Percentiles rank a stretch among this genome's conserved stretches.
Conservation (phyloP, 2,888 invertebrate species). For the Plutella xylostella region DNA sequence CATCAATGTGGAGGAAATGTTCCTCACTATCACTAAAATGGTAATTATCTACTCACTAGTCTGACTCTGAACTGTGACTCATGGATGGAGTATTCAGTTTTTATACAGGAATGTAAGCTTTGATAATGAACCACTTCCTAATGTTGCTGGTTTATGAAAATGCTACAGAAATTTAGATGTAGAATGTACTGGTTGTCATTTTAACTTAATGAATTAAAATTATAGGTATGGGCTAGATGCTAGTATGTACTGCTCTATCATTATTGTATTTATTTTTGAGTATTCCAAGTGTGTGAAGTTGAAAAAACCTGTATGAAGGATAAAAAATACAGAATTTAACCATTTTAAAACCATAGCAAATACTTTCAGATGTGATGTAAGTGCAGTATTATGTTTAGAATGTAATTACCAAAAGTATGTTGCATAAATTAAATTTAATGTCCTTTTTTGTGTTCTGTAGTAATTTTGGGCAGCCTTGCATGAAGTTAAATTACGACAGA, state of each 20-base stretch:
- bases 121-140: neutral
- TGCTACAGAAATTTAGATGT: neutral
- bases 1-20: constrained; percentile 98
- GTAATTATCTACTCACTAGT: constrained; percentile 27
- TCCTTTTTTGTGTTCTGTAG: neutral
- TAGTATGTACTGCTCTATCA: too few relatives aligned
- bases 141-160: neutral
- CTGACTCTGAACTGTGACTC: neutral
- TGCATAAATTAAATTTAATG: too few relatives aligned
- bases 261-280: too few relatives aligned
- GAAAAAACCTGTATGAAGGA: too few relatives aligned
- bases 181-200: neutral
- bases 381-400: too few relatives aligned
- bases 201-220: neutral
- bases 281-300: too few relatives aligned
- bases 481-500: neutral
- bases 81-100: neutral
- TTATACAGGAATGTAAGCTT: neutral
- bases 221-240: too few relatives aligned
- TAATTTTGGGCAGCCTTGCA: neutral
- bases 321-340: too few relatives aligned
- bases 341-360: too few relatives aligned
- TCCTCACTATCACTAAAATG: constrained; percentile 77
- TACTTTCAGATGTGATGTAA: too few relatives aligned
- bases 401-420: too few relatives aligned